These are phyloP conservation scores for Phyllostomus discolor DNA, from an alignment of 2,113 vertebrate species.

Conservation along the genomic window DNA sequence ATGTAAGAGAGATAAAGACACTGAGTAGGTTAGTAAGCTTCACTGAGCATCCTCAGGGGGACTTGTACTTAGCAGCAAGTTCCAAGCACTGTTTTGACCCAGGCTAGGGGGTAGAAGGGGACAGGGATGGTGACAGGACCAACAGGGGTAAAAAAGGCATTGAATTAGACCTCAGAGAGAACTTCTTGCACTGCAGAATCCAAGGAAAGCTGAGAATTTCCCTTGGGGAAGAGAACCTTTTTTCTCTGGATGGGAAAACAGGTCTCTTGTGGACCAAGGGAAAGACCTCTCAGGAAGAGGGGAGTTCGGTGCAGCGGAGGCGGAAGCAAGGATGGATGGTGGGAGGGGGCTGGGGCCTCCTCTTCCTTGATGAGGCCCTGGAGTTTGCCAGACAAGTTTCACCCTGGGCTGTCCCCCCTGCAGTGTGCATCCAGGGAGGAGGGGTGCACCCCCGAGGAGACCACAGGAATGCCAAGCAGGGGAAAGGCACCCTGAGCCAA, in stretches of 20 bases:
- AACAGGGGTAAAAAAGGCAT: background rate
- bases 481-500: slow-evolving; percentile 63
- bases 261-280: background rate
- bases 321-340: background rate
- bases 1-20: background rate
- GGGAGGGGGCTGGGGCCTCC: background rate
- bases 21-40: background rate
- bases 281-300: background rate
- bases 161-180: background rate
- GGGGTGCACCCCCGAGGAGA: slow-evolving; percentile 56
- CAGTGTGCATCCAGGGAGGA: slow-evolving; percentile 63
- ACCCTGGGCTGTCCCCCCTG: slow-evolving; percentile 71
- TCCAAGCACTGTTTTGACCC: background rate
- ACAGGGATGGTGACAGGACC: background rate
- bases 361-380: slow-evolving; percentile 46
- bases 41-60: background rate
- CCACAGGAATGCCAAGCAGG: slow-evolving; percentile 76
- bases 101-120: background rate
- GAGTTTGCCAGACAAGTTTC: slow-evolving; percentile 69
- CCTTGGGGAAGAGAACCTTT: background rate
- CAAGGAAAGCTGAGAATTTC: background rate
- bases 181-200: background rate
- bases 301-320: background rate
- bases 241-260: background rate
- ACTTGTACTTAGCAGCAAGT: background rate